Base-by-base conservation (phyloP, 2,888 invertebrate species). In the Drosophila recens region DNA sequence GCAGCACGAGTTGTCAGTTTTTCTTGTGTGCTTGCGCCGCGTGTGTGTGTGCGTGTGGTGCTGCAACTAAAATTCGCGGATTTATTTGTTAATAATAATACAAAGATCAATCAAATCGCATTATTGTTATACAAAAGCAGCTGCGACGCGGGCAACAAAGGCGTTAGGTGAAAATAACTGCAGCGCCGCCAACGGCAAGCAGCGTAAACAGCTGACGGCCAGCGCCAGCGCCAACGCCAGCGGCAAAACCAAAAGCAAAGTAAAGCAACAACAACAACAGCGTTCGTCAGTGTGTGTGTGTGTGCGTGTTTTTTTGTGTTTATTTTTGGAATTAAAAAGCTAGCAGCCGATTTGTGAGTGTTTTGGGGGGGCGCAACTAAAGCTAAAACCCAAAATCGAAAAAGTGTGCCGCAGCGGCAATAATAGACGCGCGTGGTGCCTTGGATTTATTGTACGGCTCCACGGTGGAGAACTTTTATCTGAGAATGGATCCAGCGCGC, bases 401-500 rank as follows among this genome's bases (percentile, higher is more conserved):
- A 67, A 77, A 77, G 80, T 77, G 77, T 77, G 77, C 78, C 80
- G 79, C 82, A 72, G 75, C 67, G 75, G 85, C 85, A 85, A 90
- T 88, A 90, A 89, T 90, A 89, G 90, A 88, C 89, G 90, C 90
- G 87, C 87, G 90, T 85, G 90, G 89, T 90, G 86, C 90, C 90
- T 87, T 87, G 89, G 87, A 87, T 80, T 78, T 79, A 70, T 54
- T 87, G 48, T 87, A 90, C 87, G 90, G 87, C 87, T 87, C 90
- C 91, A 91, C 90, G 83, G 92, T 92, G 92, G 91, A 92, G 91
- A 92, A 92, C 88, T 91, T 91, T 83, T 92, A 92, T 75, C 84
- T 91, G 15, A 92, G 91, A 91, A 97, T 97, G 97, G 97, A 97
- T 95, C 96, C 96, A 94, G 96, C 96, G 95, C 96, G 96, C 94